Percentiles rank a stretch among this genome's conserved stretches.
Evolutionary conservation across 2,113 vertebrate genomes (phyloP).

Genomic region (Aptenodytes patagonicus): DNA sequence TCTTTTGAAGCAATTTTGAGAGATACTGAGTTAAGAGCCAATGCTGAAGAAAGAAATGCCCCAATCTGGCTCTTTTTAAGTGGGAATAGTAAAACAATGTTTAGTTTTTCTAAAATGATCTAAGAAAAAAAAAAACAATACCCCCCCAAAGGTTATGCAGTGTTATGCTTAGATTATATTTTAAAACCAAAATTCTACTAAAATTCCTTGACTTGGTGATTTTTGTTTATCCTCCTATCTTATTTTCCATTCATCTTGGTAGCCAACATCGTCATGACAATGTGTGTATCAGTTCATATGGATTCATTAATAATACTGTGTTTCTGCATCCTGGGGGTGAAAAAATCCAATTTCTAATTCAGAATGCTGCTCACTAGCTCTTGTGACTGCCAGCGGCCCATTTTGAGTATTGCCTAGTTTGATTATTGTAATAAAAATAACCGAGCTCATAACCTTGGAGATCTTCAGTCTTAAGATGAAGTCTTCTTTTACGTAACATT

Average conservation of each 20-base stretch:
- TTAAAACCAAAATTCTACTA: background rate
- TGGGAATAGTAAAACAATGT: background rate
- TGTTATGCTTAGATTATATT: background rate
- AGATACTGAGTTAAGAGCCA: background rate
- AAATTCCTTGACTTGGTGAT: background rate
- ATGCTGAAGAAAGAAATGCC: background rate
- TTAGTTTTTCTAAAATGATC: background rate
- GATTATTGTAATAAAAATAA: background rate
- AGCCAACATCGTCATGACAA: background rate
- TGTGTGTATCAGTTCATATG: background rate
- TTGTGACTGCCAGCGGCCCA: background rate
- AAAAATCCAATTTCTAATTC: background rate
- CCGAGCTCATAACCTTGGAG: accelerated
- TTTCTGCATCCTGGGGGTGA: background rate
- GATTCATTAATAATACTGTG: background rate
- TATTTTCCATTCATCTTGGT: background rate
- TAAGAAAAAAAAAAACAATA: accelerated
- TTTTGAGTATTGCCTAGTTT: background rate
- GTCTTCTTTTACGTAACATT: accelerated
- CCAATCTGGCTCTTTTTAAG: background rate
- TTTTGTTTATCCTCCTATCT: background rate
- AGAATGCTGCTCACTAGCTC: background rate
- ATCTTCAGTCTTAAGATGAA: background rate
- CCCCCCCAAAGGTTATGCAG: background rate
- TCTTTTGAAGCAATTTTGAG: background rate